A percentile compares a stretch with the other conserved stretches of the same genome.
phyloP scores from a whole-genome alignment of 2,113 vertebrate genomes.

The Labeo catla region DNA sequence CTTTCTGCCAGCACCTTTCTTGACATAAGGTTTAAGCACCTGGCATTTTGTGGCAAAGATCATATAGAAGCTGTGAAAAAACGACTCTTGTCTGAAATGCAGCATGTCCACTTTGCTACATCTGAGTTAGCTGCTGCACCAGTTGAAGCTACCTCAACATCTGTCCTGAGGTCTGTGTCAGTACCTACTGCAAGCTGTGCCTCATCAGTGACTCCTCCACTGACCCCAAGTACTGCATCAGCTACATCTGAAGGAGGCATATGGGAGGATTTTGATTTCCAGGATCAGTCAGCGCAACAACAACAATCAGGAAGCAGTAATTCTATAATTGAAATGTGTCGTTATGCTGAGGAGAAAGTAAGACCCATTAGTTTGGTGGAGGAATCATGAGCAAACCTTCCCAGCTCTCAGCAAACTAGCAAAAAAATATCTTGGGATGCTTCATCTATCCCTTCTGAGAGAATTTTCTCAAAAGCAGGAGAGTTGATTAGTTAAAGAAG shows the following conservation, averaged over 20 bases:
- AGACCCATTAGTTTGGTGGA: constrained; percentile 49
- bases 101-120: neutral
- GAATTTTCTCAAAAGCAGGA: constrained; percentile 38
- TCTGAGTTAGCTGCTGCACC: neutral
- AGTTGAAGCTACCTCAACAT: constrained; percentile 22
- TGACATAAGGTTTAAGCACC: constrained; percentile 42
- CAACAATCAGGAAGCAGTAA: too few species aligned
- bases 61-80: constrained; percentile 31
- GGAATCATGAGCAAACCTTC: constrained; percentile 47
- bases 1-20: constrained; percentile 40
- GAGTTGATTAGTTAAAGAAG: constrained; percentile 17
- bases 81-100: constrained; percentile 34
- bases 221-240: neutral
- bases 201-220: constrained; percentile 4
- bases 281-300: too few species aligned
- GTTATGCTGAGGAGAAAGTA: constrained; percentile 18
- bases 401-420: constrained; percentile 1
- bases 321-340: too few species aligned
- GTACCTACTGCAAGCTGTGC: neutral
- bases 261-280: constrained; percentile 3
- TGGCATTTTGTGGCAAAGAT: constrained; percentile 12
- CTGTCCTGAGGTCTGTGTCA: constrained; percentile 29
- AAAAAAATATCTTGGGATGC: constrained; percentile 38
- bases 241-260: constrained; percentile 49
- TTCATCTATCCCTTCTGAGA: constrained; percentile 39